These are phyloP conservation scores for Pteronotus mesoamericanus DNA, from an alignment of 2,797 vertebrate genomes.

Conservation along the genomic window DNA sequence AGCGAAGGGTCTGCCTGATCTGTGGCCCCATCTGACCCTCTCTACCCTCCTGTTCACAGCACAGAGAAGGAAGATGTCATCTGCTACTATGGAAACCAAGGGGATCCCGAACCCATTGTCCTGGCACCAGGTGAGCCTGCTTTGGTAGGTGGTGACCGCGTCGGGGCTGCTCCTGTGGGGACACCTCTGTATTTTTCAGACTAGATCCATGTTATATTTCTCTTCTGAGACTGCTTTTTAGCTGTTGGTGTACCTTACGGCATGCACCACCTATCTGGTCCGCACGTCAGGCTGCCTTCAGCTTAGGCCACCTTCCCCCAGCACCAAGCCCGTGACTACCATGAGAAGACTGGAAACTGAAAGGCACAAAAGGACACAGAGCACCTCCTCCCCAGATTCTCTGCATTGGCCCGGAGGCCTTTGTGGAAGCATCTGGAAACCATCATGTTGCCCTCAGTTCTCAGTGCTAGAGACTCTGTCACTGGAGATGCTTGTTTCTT, in stretches of 20 bases:
- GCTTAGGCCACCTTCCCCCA: background rate
- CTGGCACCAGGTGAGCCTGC: slow-evolving; percentile 90
- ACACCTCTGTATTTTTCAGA: background rate
- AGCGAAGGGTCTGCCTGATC: background rate
- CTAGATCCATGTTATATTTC: too few species aligned
- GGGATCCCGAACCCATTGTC: slow-evolving; percentile 88
- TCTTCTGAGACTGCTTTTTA: background rate
- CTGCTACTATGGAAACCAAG: slow-evolving; percentile 99
- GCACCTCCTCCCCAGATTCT: background rate
- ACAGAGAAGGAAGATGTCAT: slow-evolving; percentile 92
- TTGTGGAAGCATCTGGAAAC: background rate
- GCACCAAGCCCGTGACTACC: background rate
- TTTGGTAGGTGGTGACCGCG: background rate
- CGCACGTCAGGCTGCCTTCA: background rate
- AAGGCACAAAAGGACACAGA: background rate
- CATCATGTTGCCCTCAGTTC: background rate
- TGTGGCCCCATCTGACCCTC: background rate
- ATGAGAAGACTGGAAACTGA: background rate
- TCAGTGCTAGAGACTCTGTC: background rate
- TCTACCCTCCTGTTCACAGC: slow-evolving; percentile 80
- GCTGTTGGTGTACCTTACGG: background rate
- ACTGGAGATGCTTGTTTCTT: background rate
- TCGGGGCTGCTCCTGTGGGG: background rate
- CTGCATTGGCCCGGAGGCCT: background rate
- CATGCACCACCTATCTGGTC: background rate